phyloP scores from a whole-genome alignment of 2,797 vertebrate species.

The Danionella dracula region DNA sequence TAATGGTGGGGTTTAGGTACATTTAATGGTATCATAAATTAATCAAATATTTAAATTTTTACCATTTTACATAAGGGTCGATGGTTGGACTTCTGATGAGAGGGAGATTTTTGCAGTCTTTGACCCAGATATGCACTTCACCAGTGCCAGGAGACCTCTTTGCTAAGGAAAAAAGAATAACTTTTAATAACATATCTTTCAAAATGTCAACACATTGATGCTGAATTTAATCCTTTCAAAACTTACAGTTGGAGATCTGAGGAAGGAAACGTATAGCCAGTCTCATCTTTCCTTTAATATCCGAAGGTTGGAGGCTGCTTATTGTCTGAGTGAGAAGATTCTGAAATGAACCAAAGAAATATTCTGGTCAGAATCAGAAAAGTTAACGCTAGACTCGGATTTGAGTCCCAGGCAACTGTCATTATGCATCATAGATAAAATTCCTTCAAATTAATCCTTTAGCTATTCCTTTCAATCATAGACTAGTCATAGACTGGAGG shows the following conservation, averaged over 20 bases:
- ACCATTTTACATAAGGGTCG: slow-evolving; percentile 96
- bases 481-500: too few relatives aligned
- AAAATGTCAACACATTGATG: too few relatives aligned
- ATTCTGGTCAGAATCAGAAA: too few relatives aligned
- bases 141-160: slow-evolving; percentile 72
- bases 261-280: slow-evolving; percentile 86
- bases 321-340: slow-evolving; percentile 63
- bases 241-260: slow-evolving; percentile 70
- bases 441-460: too few relatives aligned
- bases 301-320: slow-evolving; percentile 58
- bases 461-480: too few relatives aligned
- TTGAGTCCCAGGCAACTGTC: too few relatives aligned
- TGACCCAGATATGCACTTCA: slow-evolving; percentile 96
- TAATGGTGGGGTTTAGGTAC: too few relatives aligned
- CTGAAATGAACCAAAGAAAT: slow-evolving; percentile 1
- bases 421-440: too few relatives aligned
- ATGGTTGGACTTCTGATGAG: slow-evolving; percentile 73
- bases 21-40: neutral
- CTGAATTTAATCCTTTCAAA: too few relatives aligned
- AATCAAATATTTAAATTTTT: slow-evolving; percentile 28
- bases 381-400: too few relatives aligned
- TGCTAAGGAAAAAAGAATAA: slow-evolving; percentile 36
- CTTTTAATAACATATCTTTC: too few relatives aligned
- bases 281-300: slow-evolving; percentile 84
- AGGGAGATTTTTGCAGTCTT: slow-evolving; percentile 87